Conservation (phyloP, 2,113 vertebrate genomes). For the Oryzias woworae region DNA sequence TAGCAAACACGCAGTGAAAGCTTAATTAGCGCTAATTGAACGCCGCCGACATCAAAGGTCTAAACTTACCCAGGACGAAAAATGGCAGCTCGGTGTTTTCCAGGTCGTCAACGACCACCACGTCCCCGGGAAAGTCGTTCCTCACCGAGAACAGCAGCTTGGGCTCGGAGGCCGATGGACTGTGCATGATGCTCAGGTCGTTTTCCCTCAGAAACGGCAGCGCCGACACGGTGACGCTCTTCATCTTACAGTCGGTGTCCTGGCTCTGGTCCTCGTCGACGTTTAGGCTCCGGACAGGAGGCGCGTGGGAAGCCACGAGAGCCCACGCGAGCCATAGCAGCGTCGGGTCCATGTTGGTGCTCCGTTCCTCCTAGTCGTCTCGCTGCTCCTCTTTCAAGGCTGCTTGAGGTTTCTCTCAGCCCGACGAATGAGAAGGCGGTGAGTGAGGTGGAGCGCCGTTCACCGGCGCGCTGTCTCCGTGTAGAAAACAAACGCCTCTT, state of each 20-base stretch:
- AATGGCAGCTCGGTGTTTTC: constrained; percentile 98
- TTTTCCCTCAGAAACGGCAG: constrained; percentile 96
- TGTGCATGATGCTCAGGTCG: constrained; percentile 99
- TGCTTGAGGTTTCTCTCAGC: constrained; percentile 24
- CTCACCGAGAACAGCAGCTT: constrained; percentile 98
- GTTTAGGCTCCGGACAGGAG: constrained; percentile 46
- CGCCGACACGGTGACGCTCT: constrained; percentile 98
- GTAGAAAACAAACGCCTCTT: constrained; percentile 48
- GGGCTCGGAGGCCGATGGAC: constrained; percentile 96
- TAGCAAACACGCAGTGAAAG: constrained; percentile 1
- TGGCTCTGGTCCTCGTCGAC: constrained; percentile 84
- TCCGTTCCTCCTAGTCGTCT: constrained; percentile 51
- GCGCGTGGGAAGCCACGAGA: constrained; percentile 35
- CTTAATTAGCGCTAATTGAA: constrained; percentile 15
- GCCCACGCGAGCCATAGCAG: constrained; percentile 49
- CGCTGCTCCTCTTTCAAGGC: constrained; percentile 24
- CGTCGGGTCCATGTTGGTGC: constrained; percentile 70
- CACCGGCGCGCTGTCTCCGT: constrained; percentile 40
- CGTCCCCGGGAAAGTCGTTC: constrained; percentile 97
- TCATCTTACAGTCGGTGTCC: constrained; percentile 95
- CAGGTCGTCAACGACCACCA: constrained; percentile 96
- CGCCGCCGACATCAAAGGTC: background rate
- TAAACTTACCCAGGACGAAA: constrained; percentile 79
- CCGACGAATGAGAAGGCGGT: constrained; percentile 31
- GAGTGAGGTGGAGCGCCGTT: constrained; percentile 9